Percentiles rank a stretch among this genome's conserved stretches.
Conservation (phyloP, 2,797 vertebrate species). For the Phataginus tetradactyla region DNA sequence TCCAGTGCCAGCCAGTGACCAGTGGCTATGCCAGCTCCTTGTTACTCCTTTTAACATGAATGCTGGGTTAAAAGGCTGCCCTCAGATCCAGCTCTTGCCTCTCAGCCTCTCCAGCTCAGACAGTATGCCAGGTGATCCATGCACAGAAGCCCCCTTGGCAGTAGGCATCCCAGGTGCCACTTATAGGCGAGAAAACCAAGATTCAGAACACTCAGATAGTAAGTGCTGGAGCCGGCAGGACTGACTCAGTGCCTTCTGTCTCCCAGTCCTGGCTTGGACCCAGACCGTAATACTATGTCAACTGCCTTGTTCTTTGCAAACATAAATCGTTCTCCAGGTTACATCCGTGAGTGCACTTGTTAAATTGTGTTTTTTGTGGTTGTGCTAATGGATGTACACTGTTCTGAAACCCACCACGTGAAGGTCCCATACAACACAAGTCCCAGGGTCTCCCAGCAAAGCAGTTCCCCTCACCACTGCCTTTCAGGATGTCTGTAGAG, state of each 20-base stretch:
- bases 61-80: background rate
- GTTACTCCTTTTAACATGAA: accelerated
- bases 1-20: background rate
- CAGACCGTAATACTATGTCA: accelerated
- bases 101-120: too few species aligned
- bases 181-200: accelerated
- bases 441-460: background rate
- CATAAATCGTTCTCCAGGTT: background rate
- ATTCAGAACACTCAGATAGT: accelerated
- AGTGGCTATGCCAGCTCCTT: accelerated
- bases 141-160: accelerated
- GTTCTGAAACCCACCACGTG: background rate
- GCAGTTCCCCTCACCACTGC: accelerated
- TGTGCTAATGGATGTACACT: accelerated
- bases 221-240: background rate
- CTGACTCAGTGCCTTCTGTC: background rate
- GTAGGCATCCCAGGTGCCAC: accelerated
- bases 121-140: accelerated
- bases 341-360: background rate
- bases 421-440: background rate
- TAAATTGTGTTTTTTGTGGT: background rate
- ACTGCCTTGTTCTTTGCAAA: background rate
- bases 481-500: background rate
- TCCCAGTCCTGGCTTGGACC: accelerated
- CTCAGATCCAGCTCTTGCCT: background rate